Evolutionary conservation across 2,113 vertebrate genomes (phyloP).

Genomic region (Prunella fulvescens): DNA sequence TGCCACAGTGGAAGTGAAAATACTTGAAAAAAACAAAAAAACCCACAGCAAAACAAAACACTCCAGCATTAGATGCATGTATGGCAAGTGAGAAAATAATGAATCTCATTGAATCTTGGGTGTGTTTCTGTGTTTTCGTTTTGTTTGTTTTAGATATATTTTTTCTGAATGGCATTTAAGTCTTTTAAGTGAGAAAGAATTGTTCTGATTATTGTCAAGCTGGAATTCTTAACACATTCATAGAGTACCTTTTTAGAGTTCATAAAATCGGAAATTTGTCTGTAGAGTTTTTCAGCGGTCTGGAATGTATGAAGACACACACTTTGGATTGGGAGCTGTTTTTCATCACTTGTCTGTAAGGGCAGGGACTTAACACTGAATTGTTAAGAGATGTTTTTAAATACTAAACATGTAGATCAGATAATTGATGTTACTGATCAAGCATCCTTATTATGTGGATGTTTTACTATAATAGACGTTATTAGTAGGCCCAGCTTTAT

Average conservation of each 20-base stretch:
- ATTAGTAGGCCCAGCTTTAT: not conserved
- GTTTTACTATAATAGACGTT: not conserved
- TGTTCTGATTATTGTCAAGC: not conserved
- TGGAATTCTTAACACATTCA: not conserved
- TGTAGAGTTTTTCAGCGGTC: not conserved
- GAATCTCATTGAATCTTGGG: not conserved
- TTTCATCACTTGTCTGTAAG: not conserved
- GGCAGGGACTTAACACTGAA: not conserved
- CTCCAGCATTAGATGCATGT: not conserved
- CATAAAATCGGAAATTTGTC: not conserved
- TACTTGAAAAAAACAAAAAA: fast-evolving
- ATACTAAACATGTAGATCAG: not conserved
- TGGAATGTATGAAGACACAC: not conserved
- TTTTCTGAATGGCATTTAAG: not conserved
- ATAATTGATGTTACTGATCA: not conserved
- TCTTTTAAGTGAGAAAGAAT: not conserved
- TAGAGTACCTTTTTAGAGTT: not conserved
- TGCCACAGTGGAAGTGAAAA: not conserved
- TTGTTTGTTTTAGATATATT: not conserved
- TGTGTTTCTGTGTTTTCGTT: not conserved
- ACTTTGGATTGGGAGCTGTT: not conserved
- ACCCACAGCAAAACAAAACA: no score
- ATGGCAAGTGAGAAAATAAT: not conserved
- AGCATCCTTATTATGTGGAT: not conserved
- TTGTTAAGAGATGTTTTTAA: not conserved